phyloP scores from a whole-genome alignment of 2,888 invertebrate genomes.

The Alitta virens region DNA sequence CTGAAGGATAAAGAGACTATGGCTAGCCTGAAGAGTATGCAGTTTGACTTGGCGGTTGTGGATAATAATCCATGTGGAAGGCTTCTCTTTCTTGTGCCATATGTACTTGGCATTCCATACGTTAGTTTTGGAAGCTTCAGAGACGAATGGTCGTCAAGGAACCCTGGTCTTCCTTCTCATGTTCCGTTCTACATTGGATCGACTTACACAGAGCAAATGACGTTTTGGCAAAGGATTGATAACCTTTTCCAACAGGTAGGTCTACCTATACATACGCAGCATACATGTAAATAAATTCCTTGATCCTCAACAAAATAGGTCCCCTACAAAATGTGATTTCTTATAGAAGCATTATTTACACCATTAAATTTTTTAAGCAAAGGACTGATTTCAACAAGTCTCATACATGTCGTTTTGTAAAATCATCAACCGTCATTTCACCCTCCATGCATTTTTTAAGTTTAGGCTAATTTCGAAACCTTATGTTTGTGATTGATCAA shows the following conservation, averaged over 20 bases:
- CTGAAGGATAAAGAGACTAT: constrained; percentile 15
- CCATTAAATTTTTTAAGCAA: too few relatives aligned
- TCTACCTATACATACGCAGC: too few relatives aligned
- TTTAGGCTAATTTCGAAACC: too few relatives aligned
- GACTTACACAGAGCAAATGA: constrained; percentile 18
- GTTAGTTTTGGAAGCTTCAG: constrained; percentile 12
- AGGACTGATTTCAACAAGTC: too few relatives aligned
- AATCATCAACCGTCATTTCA: too few relatives aligned
- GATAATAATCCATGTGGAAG: constrained; percentile 17
- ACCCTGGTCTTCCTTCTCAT: constrained; percentile 20
- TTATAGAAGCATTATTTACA: too few relatives aligned
- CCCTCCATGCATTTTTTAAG: too few relatives aligned
- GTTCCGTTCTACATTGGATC: constrained; percentile 14
- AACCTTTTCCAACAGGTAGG: constrained; percentile 15
- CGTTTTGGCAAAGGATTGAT: constrained; percentile 16
- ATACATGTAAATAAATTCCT: too few relatives aligned
- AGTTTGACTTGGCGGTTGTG: constrained; percentile 20
- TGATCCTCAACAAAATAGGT: too few relatives aligned
- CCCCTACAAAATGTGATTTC: too few relatives aligned
- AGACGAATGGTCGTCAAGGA: constrained; percentile 23
- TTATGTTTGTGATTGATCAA: too few relatives aligned
- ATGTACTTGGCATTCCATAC: constrained; percentile 23
- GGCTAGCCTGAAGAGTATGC: not conserved
- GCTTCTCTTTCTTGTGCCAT: constrained; percentile 14
- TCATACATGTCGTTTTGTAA: too few relatives aligned